Evolutionary conservation across 2,113 vertebrate genomes (phyloP).

Genomic region (Dicrurus megarhynchus): DNA sequence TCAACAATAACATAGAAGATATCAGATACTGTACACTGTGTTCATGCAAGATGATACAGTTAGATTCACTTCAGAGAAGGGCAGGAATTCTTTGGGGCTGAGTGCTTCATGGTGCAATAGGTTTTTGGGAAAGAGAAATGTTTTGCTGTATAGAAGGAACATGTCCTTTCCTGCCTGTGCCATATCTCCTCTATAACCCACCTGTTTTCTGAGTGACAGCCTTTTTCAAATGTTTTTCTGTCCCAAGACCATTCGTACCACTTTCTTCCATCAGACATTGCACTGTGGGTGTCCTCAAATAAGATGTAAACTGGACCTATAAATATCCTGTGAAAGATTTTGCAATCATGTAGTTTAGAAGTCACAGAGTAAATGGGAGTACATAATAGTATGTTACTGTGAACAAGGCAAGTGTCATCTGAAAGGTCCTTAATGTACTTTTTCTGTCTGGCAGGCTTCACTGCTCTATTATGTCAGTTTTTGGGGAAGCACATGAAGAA

Average conservation of each 20-base stretch:
- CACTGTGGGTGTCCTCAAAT: not conserved
- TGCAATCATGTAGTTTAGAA: not conserved
- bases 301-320: not conserved
- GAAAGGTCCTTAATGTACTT: not conserved
- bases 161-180: not conserved
- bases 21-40: not conserved
- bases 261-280: not conserved
- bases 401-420: not conserved
- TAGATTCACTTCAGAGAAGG: not conserved
- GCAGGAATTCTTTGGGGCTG: not conserved
- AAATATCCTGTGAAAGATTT: not conserved
- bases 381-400: not conserved
- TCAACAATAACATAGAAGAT: not conserved
- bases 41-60: not conserved
- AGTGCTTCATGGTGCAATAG: not conserved
- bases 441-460: not conserved
- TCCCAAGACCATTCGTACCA: not conserved
- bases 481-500: not conserved
- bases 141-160: not conserved
- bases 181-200: not conserved
- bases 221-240: not conserved
- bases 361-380: not conserved
- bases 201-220: not conserved
- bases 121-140: not conserved
- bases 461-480: not conserved